These are phyloP conservation scores for Gibbula magus DNA, from an alignment of 2,888 invertebrate genomes.

Conservation along the genomic window DNA sequence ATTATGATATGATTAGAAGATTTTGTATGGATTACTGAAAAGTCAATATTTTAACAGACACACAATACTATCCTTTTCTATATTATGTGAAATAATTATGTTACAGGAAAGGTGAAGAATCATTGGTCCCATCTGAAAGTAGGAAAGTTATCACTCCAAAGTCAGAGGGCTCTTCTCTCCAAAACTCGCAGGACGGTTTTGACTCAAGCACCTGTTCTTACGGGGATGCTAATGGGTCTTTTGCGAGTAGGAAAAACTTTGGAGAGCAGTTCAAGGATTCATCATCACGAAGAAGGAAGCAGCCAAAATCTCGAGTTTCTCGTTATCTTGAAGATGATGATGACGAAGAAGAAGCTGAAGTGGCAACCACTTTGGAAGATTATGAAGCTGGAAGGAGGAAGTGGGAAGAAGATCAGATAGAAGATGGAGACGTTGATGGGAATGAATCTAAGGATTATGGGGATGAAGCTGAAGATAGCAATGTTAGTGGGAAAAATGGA, in stretches of 20 bases:
- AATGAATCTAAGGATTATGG: no score
- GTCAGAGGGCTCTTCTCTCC: background rate
- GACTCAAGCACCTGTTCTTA: background rate
- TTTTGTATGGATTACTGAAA: no score
- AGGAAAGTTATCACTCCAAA: background rate
- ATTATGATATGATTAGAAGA: no score
- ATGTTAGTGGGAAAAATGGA: background rate
- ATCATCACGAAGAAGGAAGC: background rate
- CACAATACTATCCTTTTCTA: no score
- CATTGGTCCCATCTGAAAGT: background rate
- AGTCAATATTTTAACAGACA: no score
- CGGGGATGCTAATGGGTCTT: background rate
- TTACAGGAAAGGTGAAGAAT: background rate
- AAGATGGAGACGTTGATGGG: background rate
- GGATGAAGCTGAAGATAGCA: no score
- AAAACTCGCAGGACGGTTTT: background rate
- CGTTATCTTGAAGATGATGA: background rate
- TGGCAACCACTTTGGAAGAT: background rate
- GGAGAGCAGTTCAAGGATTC: background rate
- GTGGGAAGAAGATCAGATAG: background rate
- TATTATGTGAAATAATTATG: no score
- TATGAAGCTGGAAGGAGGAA: background rate
- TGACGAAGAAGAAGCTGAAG: background rate
- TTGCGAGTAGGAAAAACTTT: no score
- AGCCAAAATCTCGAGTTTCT: background rate